Conservation (phyloP, 92 coral and sea anemone species). For the Hydrozoanthus gracilis region DNA sequence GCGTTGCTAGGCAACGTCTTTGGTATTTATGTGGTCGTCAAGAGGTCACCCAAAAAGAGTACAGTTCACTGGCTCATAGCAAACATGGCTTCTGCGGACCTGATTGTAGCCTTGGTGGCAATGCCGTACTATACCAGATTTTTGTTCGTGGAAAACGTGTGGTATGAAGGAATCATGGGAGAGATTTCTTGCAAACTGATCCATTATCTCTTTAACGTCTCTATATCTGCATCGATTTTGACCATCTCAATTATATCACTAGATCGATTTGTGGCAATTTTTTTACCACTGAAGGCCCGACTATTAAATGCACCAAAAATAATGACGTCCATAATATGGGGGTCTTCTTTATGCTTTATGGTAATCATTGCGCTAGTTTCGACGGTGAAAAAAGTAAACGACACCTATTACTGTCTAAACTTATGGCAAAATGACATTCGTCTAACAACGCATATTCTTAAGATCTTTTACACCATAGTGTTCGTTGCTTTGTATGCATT, state of each 20-base stretch:
- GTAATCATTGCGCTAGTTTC: conserved; percentile 53
- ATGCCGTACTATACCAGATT: conserved; percentile 55
- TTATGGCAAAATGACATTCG: neutral
- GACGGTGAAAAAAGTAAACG: conserved; percentile 25
- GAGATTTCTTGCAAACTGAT: conserved; percentile 58
- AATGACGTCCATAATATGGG: conserved; percentile 66
- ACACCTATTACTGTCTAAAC: neutral
- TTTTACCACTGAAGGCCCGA: conserved; percentile 54
- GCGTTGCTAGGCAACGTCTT: conserved; percentile 74
- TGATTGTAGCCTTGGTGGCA: conserved; percentile 51
- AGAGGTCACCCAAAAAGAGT: conserved; percentile 49
- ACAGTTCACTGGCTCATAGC: conserved; percentile 63
- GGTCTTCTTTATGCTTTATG: conserved; percentile 38
- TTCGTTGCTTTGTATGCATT: conserved; percentile 61
- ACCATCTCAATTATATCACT: conserved; percentile 59
- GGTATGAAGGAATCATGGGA: conserved; percentile 70
- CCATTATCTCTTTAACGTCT: conserved; percentile 46
- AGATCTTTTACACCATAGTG: conserved; percentile 36
- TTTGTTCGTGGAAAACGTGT: conserved; percentile 34
- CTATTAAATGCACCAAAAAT: conserved; percentile 57
- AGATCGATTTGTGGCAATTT: conserved; percentile 73
- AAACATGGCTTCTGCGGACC: conserved; percentile 73
- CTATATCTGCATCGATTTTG: conserved; percentile 71
- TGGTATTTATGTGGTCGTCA: conserved; percentile 69
- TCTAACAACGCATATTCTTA: conserved; percentile 31